Base-by-base conservation (phyloP, 2,888 invertebrate species). In the Leptinotarsa rubiginosa region DNA sequence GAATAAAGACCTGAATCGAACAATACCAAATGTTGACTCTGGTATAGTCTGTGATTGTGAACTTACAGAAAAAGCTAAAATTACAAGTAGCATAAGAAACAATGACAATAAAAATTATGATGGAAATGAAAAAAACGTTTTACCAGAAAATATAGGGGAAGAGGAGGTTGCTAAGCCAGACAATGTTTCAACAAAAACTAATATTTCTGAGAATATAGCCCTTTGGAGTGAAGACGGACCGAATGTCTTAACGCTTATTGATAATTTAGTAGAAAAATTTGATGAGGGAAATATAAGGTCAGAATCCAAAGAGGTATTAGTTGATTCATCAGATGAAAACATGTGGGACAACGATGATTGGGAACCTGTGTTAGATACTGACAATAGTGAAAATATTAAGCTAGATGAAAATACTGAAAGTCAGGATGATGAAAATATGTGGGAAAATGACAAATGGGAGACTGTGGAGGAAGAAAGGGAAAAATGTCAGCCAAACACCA, bases 311-410 rank as follows among this genome's bases (percentile, higher is more conserved):
- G 54, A 52, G 54, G 68, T 41, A n/a, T n/a, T 54, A 54, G 54
- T 54, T n/a, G 65, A 65, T 52, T 31, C 25, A 16, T 54, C 54
- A 52, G 22, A 62, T 72, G 75, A 74, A 71, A 75, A 73, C 68
- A 72, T 77, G 76, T 90, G 90, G 90, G 89, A 89, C 78, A 88
- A 90, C 81, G 89, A 90, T 85, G 89, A 89, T 47, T 84, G 83
- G 74, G 74, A 75, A 72, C 69, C 74, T 22, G 31, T 74, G 10
- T 18, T 65, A 18, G 31, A 65, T 20, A 47, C n/a, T 49, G 15
- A 41, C 18, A 22, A 65, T 22, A 10, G 18, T 7, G 54, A 65
- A 31, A 52, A 16, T 49, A 54, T n/a, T 16, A 18, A 68, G n/a
- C 31, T 31, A 49, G 47, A 54, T 12, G n/a, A 81, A 83, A 77